These are phyloP conservation scores for Nyctibius grandis DNA, from an alignment of 2,797 vertebrate species.

Conservation along the genomic window DNA sequence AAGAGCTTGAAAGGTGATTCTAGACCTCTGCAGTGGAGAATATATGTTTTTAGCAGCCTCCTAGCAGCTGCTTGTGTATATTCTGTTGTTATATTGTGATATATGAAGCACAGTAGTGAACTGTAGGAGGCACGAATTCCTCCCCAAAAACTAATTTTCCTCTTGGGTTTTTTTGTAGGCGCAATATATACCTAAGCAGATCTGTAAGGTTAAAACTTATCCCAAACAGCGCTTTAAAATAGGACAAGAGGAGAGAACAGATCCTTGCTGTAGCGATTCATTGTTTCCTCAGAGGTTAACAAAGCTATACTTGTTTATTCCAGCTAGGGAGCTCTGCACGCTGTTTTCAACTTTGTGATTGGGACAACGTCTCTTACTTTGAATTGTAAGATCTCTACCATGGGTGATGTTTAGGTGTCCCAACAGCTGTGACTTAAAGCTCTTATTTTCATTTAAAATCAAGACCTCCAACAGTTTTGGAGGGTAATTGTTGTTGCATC, in stretches of 20 bases:
- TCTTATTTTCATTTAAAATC: neutral
- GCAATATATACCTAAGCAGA: neutral
- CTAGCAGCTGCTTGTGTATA: neutral
- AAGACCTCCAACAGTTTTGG: neutral
- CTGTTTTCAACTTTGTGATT: neutral
- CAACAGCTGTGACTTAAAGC: neutral
- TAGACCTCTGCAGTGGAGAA: neutral
- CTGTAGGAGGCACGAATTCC: neutral
- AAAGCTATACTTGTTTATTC: neutral
- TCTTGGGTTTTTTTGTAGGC: neutral
- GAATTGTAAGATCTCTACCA: neutral
- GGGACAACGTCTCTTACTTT: neutral
- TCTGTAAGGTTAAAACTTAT: neutral
- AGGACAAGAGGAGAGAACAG: neutral
- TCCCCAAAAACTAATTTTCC: rapidly evolving
- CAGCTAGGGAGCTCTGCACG: neutral
- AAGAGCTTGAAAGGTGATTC: constrained; percentile 86
- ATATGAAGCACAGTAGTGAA: neutral
- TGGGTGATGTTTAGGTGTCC: neutral
- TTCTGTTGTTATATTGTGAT: neutral
- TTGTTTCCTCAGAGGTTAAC: neutral
- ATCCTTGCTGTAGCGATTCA: neutral
- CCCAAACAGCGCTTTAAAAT: neutral
- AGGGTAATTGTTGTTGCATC: neutral
- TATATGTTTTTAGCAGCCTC: neutral